Evolutionary conservation across 2,113 vertebrate species (phyloP).

Genomic region (Phoenicopterus ruber): DNA sequence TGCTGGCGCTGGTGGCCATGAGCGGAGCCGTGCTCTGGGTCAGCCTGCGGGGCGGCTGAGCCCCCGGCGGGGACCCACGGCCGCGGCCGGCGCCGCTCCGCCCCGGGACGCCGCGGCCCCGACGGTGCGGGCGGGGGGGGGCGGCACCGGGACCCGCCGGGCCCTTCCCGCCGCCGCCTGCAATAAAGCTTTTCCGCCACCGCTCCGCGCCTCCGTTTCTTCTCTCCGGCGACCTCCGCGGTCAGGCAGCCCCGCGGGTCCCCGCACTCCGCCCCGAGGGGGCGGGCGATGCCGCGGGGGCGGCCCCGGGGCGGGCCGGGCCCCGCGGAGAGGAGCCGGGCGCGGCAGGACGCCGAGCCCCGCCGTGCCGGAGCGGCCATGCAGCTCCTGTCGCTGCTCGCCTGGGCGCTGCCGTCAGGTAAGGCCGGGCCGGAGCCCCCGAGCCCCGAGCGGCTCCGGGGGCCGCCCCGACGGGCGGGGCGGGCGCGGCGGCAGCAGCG

Average conservation of each 20-base stretch:
- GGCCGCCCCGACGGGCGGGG: background rate
- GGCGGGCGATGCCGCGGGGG: background rate
- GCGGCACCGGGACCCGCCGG: too few species aligned
- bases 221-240: fast-evolving
- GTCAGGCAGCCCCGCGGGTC: fast-evolving
- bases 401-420: background rate
- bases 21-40: background rate
- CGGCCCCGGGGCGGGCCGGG: background rate
- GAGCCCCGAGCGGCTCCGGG: background rate
- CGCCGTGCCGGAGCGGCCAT: background rate
- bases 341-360: fast-evolving
- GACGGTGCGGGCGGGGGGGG: too few species aligned
- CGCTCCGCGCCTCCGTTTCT: fast-evolving
- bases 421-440: background rate
- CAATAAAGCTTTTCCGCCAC: background rate
- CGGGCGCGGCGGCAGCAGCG: background rate
- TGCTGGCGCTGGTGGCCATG: background rate
- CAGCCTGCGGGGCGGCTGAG: background rate
- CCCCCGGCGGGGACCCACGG: background rate
- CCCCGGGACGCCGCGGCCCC: too few species aligned
- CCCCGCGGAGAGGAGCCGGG: background rate
- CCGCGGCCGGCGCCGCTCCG: background rate
- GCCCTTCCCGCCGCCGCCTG: background rate
- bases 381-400: background rate
- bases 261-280: background rate